Evolutionary conservation across 2,888 invertebrate species (phyloP), one percentile per base, ranked within the genome.

Genomic region (Hypsopygia costalis): DNA sequence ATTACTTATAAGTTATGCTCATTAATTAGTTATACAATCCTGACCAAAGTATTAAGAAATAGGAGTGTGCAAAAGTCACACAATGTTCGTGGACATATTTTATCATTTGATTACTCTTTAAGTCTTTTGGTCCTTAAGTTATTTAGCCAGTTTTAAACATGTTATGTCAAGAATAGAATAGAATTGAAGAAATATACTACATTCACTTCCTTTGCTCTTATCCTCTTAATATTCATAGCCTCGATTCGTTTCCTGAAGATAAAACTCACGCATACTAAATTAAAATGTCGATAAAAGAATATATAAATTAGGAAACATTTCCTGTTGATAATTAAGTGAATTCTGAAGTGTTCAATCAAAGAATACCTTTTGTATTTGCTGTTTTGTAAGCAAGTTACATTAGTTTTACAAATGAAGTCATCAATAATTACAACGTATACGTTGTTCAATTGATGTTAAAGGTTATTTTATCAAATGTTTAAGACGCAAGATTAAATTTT

Each of bases 191-290:
- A 16, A 25, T n/a, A 25, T n/a, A n/a, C 25, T 25, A n/a, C 2
- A 25, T 7, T 25, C 25, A 25, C 25, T 25, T 25, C 25, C 25
- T 25, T 7, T 25, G n/a, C 16, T 16, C 6, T 21, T 3, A 21
- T 21, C 6, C 21, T 5, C 3, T 21, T 5, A 21, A 21, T 21
- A 21, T 6, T 25, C 2, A 25, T 8, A 25, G n/a, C 16, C n/a
- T 25, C n/a, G 25, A 25, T 28, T 35, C 11, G 12, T 36, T 36
- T 36, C 36, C 29, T 36, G 7, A 7, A 20, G 6, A 8, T n/a
- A 35, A 27, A 11, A 35, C 10, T 11, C 35, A 27, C 12, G 27
- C 28, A n/a, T 31, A n/a, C 2, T 9, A n/a, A 32, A 32, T n/a
- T 32, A 12, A 31, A 16, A 16, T 25, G n/a, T 32, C 16, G 20